Percentiles rank a stretch among this genome's conserved stretches.
Evolutionary conservation across 1,140 invertebrate species (phyloP).

Genomic region (Melanaphis sacchari): DNA sequence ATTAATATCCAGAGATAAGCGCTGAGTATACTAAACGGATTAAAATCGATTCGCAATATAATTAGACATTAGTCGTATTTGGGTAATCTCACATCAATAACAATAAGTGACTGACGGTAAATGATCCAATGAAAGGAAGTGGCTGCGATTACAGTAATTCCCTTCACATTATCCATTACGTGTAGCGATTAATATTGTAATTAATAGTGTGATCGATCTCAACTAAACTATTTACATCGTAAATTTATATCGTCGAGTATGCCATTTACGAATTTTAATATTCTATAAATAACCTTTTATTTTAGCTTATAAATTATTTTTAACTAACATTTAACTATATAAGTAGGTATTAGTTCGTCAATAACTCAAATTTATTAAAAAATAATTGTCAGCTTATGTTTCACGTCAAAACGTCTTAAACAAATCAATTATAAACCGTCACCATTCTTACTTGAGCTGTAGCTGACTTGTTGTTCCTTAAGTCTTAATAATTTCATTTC

Average conservation of each 20-base stretch:
- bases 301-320: not conserved
- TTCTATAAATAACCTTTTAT: not conserved
- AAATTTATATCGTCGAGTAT: not conserved
- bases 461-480: no score
- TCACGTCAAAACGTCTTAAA: no score
- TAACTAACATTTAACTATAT: no score
- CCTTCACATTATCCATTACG: not conserved
- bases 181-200: not conserved
- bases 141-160: not conserved
- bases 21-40: not conserved
- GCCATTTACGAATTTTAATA: not conserved
- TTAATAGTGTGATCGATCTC: not conserved
- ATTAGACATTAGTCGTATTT: not conserved
- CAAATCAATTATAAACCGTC: no score
- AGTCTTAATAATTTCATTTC: no score
- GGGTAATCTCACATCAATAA: not conserved
- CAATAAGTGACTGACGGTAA: not conserved
- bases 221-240: not conserved
- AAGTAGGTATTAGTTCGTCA: no score
- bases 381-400: no score
- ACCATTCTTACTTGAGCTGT: no score
- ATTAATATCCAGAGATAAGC: not conserved
- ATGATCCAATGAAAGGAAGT: not conserved
- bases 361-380: no score
- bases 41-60: conserved; percentile 2